Evolutionary conservation across 1,140 invertebrate genomes (phyloP), one percentile per base, ranked within the genome.

Genomic region (Macrobrachium rosenbergii): DNA sequence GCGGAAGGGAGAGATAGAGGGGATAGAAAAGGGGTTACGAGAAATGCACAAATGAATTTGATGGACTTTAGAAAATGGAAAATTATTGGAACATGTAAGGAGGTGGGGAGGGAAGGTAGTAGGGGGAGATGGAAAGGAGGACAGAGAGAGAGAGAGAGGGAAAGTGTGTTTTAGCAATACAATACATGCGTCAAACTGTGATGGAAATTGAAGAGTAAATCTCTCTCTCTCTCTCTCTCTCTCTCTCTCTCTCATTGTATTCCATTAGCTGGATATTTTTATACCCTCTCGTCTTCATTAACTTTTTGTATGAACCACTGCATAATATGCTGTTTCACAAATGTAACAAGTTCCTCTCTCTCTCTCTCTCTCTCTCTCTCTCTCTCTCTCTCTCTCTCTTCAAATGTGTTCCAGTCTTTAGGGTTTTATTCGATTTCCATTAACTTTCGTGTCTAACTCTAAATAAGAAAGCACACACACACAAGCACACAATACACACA

Each of bases 401-500:
- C 3, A 37, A 37, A 37, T 37, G 28, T 37, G 3, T 37, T 37
- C 28, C 28, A 37, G 28, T 1, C 28, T 37, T 37, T 37, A 37
- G 28, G 28, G 28, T 37, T 3, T 37, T 37, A 72, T n/a, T n/a
- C n/a, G n/a, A 5, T 12, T 37, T 72, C 21, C 63, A 64, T 21
- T 19, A 17, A 64, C 63, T 19, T 21, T 19, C 63, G 21, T 21
- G 5, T 21, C 16, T 21, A 5, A 2, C 21, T 5, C 21, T 37
- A 72, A 21, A 75, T 52, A 75, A 37, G 58, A 37, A 75, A 37
- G 19, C 73, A 75, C 73, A 37, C 73, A 75, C 73, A 75, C 73
- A 75, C 73, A 75, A 21, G 10, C 73, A 75, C 73, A 37, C 73
- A 43, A 3, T 0, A 16, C 73, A 75, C 73, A 23, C 21, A 21